phyloP scores from a whole-genome alignment of 2,888 invertebrate genomes.

The Phymatocera aterrima region DNA sequence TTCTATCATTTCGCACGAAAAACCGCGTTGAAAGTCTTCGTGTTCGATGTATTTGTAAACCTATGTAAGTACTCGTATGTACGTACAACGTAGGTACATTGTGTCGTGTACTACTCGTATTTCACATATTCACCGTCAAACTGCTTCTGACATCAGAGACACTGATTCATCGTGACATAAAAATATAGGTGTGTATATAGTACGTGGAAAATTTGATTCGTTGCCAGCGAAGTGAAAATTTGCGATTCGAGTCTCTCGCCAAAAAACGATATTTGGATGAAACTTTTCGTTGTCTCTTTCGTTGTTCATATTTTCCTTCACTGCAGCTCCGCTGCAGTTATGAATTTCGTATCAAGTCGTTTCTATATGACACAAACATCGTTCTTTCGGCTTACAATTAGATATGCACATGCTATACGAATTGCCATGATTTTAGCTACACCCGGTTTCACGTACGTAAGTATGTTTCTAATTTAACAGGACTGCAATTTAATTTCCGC shows the following conservation, averaged over 20 bases:
- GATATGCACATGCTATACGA: too few relatives aligned
- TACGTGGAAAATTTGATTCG: background rate
- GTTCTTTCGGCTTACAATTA: too few relatives aligned
- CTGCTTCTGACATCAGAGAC: background rate
- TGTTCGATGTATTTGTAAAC: background rate
- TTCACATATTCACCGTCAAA: slow-evolving; percentile 22
- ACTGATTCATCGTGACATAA: slow-evolving; percentile 12
- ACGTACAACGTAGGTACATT: too few relatives aligned
- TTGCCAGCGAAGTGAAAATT: background rate
- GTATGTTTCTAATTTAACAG: too few relatives aligned
- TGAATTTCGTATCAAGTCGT: too few relatives aligned
- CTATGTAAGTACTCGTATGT: background rate
- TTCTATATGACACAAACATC: too few relatives aligned
- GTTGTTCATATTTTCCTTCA: too few relatives aligned
- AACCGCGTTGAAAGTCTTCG: background rate
- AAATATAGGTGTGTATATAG: background rate
- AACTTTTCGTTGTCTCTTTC: background rate
- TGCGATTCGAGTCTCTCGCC: background rate
- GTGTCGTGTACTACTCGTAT: too few relatives aligned
- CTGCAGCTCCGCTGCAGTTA: background rate
- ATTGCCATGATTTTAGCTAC: background rate
- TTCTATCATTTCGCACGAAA: background rate
- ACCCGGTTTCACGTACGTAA: background rate
- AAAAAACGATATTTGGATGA: background rate
- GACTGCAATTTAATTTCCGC: slow-evolving; percentile 37